Conservation (phyloP, 2,797 vertebrate species). For the Fringilla coelebs region DNA sequence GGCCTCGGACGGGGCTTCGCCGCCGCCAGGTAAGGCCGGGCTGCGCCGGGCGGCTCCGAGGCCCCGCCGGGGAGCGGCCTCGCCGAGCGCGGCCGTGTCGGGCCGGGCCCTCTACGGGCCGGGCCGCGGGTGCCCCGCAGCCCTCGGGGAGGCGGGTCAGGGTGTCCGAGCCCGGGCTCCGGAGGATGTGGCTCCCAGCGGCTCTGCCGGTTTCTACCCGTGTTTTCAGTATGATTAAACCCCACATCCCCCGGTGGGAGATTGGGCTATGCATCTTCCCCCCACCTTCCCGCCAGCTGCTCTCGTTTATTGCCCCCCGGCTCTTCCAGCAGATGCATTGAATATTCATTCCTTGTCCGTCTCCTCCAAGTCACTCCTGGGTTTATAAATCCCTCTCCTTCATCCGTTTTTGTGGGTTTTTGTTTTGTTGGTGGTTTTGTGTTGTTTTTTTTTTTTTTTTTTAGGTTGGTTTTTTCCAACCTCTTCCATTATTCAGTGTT, state of each 20-base stretch:
- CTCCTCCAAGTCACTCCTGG: background rate
- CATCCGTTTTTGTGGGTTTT: background rate
- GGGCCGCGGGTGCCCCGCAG: background rate
- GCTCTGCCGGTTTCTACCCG: rapidly evolving
- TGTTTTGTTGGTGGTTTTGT: background rate
- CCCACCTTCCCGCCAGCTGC: background rate
- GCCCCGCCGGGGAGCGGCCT: background rate
- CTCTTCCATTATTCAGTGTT: background rate
- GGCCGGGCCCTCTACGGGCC: background rate
- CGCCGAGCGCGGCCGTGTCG: background rate
- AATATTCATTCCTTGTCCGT: background rate
- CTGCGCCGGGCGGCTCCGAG: background rate
- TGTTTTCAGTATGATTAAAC: background rate
- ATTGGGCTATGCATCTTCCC: rapidly evolving
- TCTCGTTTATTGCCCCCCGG: background rate
- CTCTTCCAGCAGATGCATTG: background rate
- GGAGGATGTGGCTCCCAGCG: rapidly evolving
- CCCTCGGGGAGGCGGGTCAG: too few species aligned
- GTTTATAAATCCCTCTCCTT: background rate
- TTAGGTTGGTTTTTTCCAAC: background rate
- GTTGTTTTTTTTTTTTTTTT: background rate
- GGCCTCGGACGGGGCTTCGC: background rate
- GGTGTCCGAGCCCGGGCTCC: background rate
- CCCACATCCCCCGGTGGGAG: background rate
- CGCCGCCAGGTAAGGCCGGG: background rate